These are phyloP conservation scores for Hemichromis elongatus DNA, from an alignment of 2,113 vertebrate species.

Conservation along the genomic window DNA sequence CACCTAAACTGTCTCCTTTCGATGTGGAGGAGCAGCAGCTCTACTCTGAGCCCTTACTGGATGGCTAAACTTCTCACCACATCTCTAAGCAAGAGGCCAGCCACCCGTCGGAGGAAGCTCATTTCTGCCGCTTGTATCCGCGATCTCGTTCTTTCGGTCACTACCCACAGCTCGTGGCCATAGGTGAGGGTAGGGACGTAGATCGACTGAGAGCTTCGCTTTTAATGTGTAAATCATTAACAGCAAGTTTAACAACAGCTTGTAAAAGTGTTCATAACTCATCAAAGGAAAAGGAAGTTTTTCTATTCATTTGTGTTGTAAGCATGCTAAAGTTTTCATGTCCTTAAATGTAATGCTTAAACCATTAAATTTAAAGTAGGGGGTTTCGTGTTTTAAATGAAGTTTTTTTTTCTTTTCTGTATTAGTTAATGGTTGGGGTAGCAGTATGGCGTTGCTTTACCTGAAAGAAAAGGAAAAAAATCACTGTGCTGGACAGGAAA, in stretches of 20 bases:
- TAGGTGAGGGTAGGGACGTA: no score
- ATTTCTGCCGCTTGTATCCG: no score
- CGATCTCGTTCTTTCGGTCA: no score
- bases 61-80: no score
- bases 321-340: not conserved
- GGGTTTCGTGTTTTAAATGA: not conserved
- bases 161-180: no score
- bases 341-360: no score
- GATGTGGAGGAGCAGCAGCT: no score
- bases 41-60: no score
- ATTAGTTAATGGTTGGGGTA: not conserved
- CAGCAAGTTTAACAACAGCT: not conserved
- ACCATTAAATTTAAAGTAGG: not conserved
- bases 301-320: not conserved
- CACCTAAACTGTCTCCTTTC: no score
- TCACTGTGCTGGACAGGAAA: not conserved
- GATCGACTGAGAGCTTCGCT: no score
- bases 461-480: not conserved
- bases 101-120: no score
- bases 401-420: not conserved
- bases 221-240: not conserved
- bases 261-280: not conserved
- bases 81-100: no score
- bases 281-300: not conserved
- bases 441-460: not conserved